A percentile compares a stretch with the other conserved stretches of the same genome.
Evolutionary conservation across 2,113 vertebrate species (phyloP).

Genomic region (Odocoileus virginianus): DNA sequence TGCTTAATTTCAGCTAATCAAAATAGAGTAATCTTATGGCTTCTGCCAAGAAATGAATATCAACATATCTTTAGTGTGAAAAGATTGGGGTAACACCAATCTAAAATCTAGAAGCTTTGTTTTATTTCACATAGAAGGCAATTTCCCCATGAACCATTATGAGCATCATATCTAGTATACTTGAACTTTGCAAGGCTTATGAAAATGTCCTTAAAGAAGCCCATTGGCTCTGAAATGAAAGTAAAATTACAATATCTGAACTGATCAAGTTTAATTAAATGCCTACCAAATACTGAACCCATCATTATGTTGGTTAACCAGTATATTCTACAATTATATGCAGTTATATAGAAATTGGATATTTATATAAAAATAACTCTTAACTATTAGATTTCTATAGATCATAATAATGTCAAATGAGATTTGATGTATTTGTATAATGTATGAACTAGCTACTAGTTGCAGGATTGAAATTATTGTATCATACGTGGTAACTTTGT

Average conservation of each 20-base stretch:
- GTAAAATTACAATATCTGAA: slow-evolving; percentile 23
- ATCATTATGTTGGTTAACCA: neutral
- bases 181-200: neutral
- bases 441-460: neutral
- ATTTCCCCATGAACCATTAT: neutral
- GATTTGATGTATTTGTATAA: neutral
- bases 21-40: neutral
- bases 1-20: neutral
- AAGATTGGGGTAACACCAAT: neutral
- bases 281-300: neutral
- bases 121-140: neutral
- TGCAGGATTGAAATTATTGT: neutral
- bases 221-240: neutral
- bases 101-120: neutral
- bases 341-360: neutral
- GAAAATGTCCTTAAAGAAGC: neutral
- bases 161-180: neutral
- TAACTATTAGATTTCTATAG: neutral
- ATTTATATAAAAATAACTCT: neutral
- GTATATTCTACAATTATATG: neutral
- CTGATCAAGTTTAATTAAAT: slow-evolving; percentile 41
- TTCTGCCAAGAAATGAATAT: neutral
- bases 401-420: neutral
- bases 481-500: neutral
- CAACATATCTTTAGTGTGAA: neutral